Evolutionary conservation across 2,113 vertebrate genomes (phyloP), one percentile per base, ranked within the genome.

Genomic region (Gymnobelideus leadbeateri): DNA sequence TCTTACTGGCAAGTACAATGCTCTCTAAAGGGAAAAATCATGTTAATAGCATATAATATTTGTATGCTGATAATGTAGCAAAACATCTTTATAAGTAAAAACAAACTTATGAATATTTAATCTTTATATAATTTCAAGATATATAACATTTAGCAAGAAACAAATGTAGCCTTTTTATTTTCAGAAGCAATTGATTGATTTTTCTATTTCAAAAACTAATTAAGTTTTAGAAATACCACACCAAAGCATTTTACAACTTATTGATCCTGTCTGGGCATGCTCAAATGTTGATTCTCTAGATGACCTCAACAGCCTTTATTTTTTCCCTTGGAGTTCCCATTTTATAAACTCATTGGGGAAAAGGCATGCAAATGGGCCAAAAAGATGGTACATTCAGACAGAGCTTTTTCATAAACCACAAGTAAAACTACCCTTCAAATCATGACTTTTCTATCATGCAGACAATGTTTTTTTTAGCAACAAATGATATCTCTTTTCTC

Each of bases 401-500:
- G 0, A 68, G 12, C 12, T 19, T 61, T 61, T 61, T 61, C 57
- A 61, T 12, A 12, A 61, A 31, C 26, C 11, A 68, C 14, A 3
- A 68, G 31, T 37, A 68, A 68, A 68, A 68, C 51, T 46, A 46
- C 3, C 53, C 92, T 84, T 50, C 19, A 91, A 91, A 93, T 3
- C 7, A 0, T 31, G 12, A 84, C n/a, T 14, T 95, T 97, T 94
- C 89, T 8, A 19, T 84, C 43, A 77, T 26, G 23, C 50, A 61
- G 68, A n/a, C 19, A 95, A 31, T 25, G 92, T n/a, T 91, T 94
- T 91, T 94, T 92, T 90, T 96, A 89, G 52, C 26, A 6, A 31
- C 37, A 94, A 92, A 97, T 43, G 94, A 91, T 51, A 37, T 43
- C 28, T 54, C 89, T 93, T 90, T 91, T 94, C 91, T 94, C 53